Evolutionary conservation across 2,888 invertebrate species (phyloP), one percentile per base, ranked within the genome.

Genomic region (Spilarctia lutea): DNA sequence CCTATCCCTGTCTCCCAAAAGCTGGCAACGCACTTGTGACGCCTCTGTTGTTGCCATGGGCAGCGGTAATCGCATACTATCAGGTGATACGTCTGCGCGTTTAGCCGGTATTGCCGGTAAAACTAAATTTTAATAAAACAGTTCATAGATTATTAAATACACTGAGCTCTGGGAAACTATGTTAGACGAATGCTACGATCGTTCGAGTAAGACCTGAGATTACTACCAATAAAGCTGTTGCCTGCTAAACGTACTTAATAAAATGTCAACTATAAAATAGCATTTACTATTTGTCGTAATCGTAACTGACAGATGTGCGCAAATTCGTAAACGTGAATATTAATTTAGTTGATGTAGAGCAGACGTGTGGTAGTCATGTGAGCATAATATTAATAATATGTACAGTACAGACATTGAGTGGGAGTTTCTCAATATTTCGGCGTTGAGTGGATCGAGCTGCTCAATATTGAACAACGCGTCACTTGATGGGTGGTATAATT

Each of bases 401-500:
- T 68, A 79, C 72, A 76, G 77, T 70, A 79, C 73, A 76, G 78
- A 78, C 68, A 77, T 79, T 52, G 74, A 84, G 79, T 78, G 77
- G 74, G 72, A 83, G 73, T 71, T 79, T 77, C 82, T 82, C 73
- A 81, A 84, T 84, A 83, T 83, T 84, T 82, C 76, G 81, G 80
- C 81, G 79, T 72, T 63, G 77, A 84, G 83, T 80, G 81, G 76
- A 78, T 78, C 79, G 73, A 79, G 79, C 76, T 76, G 81, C 79
- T 85, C 82, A 83, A 83, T 81, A 84, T 74, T 84, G 82, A 81
- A 80, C 80, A 79, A 70, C 75, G 82, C 78, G 81, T 79, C 83
- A 77, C 86, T 89, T 87, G 87, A 90, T 90, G 87, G 89, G 83
- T 85, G 84, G 89, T 85, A 89, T 88, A 91, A 92, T 92, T 92